Base-by-base conservation (phyloP, 2,113 vertebrate species). In the Stegastes partitus region DNA sequence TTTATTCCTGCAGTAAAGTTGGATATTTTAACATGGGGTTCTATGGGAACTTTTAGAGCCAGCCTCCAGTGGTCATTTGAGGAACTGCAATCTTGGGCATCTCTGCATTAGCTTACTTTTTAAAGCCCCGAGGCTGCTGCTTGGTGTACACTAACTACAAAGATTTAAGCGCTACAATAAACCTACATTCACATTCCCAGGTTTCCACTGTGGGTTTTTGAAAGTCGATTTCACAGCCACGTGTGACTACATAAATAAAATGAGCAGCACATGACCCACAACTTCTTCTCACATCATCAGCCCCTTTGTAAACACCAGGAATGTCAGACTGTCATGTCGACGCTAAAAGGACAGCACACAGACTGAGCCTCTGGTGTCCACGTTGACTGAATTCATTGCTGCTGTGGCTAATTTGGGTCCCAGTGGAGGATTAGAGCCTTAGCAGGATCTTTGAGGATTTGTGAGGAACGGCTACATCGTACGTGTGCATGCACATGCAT, bases 381-480 rank as follows among this genome's bases (percentile, higher is more conserved):
- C 19, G 19, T 3, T 25, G 44, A 19, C 37, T 74, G 62, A 70
- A 77, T 83, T 70, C 77, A 74, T 68, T 62, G 66, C 53, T 58
- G 51, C 54, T 21, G 15, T 44, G 39, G 63, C 54, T 77, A 37
- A 19, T 72, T 64, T 80, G 18, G 45, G 64, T 83, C 51, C 70
- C 51, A 69, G 45, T 64, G 53, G 56, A 78, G 68, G 50, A 86
- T 77, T 82, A 70, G 39, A 67, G 59, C 28, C 56, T 54, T 73
- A 68, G 56, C 18, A 31, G 54, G 65, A 68, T 77, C 23, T 69
- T 74, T 75, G 14, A 55, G 73, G 62, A 73, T 70, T 57, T 75
- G 22, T 74, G 42, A 22, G 53, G 37, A 9, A 53, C 5, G 21
- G 25, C 44, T 64, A 19, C 31, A 25, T 22, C 58, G 14, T 44